Evolutionary conservation across 2,113 vertebrate species (phyloP).

Genomic region (Canis aureus): DNA sequence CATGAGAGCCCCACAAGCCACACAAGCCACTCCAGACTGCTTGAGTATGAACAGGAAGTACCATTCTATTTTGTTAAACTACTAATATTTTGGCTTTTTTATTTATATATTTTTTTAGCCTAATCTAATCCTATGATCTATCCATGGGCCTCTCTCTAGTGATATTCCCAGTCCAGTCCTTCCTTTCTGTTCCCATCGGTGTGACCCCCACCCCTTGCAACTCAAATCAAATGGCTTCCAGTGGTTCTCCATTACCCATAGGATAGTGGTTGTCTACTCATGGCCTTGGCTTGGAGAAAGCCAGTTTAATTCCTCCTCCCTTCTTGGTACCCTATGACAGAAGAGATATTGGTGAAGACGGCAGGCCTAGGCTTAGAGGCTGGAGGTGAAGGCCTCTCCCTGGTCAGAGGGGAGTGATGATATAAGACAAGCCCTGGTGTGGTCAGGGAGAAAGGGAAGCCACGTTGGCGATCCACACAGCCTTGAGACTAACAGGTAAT

Average conservation of each 20-base stretch:
- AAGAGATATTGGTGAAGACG: background rate
- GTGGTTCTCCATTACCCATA: background rate
- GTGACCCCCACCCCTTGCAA: background rate
- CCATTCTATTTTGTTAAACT: background rate
- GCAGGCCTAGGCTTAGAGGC: background rate
- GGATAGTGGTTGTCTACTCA: background rate
- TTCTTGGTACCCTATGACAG: background rate
- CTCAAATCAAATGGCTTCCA: background rate
- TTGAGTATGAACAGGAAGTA: background rate
- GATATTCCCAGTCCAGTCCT: background rate
- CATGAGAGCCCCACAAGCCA: too few species aligned
- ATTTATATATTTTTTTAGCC: background rate
- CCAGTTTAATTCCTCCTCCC: background rate
- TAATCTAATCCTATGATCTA: background rate
- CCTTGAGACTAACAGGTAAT: background rate
- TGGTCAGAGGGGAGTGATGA: background rate
- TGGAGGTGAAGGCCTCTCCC: background rate
- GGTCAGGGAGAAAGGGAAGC: background rate
- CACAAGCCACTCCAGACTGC: background rate
- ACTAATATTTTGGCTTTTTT: background rate
- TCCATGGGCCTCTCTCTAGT: background rate
- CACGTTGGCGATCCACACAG: fast-evolving
- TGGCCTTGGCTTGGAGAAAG: background rate
- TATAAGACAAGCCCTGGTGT: background rate
- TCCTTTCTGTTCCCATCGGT: background rate